Evolutionary conservation across 2,888 invertebrate species (phyloP), one percentile per base, ranked within the genome.

Genomic region (Phengaris arion): DNA sequence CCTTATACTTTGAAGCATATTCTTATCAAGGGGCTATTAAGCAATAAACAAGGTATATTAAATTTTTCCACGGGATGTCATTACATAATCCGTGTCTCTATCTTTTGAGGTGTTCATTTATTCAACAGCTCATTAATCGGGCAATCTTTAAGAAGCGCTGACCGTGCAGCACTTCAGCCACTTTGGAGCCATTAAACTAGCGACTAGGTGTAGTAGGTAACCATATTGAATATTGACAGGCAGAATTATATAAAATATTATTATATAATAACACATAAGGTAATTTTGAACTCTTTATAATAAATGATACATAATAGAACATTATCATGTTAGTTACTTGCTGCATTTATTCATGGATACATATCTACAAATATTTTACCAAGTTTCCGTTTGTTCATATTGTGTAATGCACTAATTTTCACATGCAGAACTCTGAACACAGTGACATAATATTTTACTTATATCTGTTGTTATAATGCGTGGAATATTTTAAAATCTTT

Each of bases 61-160:
- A 35, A 35, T 64, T 13, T 35, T 64, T 64, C 13, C 12, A 64
- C 35, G 13, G 59, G 35, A 6, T 64, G 10, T 59, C 22, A 22
- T 22, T 59, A 59, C 59, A 59, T 35, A 45, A 45, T 35, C 35
- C 35, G 35, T 45, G 64, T 45, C 35, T 13, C 35, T 64, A 12
- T 6, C 35, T 72, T 72, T 35, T 35, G 22, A 72, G 22, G 22
- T 72, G 51, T 70, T 70, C 52, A 54, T 35, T 35, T 85, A 88
- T 84, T 85, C 85, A 85, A 85, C 86, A 84, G 85, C 86, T 87
- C 90, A 88, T 90, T 92, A 91, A 91, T 87, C 85, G 86, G 83
- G 82, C 83, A 89, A 87, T 88, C 87, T 87, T 86, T 78, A 82
- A 81, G 85, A 86, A 87, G 83, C 81, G 92, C 91, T 92, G 92